Evolutionary conservation across 2,113 vertebrate species (phyloP).

Genomic region (Narcine bancroftii): DNA sequence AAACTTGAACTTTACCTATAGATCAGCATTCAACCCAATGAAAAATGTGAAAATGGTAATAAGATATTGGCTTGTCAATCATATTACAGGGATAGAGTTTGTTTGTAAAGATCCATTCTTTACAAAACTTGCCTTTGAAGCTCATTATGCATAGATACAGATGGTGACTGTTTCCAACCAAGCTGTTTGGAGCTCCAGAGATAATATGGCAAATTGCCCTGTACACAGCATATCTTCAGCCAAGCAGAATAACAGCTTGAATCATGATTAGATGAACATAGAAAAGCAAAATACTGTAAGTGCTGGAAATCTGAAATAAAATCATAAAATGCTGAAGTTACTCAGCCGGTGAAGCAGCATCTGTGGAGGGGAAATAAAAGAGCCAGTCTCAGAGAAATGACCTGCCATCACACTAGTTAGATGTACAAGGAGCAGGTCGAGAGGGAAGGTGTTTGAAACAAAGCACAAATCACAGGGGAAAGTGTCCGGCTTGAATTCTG

Average conservation of each 20-base stretch:
- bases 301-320: no score
- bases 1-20: neutral
- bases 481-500: no score
- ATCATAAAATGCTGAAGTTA: no score
- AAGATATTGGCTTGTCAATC: neutral
- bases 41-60: neutral
- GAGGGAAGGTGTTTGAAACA: no score
- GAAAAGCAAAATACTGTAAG: no score
- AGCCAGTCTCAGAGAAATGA: no score
- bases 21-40: neutral
- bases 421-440: no score
- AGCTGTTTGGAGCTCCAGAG: neutral
- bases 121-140: neutral
- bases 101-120: neutral
- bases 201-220: neutral
- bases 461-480: no score
- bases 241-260: neutral
- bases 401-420: no score
- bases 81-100: neutral
- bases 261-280: no score
- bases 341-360: no score
- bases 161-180: neutral
- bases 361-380: no score
- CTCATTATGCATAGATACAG: neutral
- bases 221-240: neutral